Evolutionary conservation across 2,888 invertebrate genomes (phyloP).

Genomic region (Eupeodes luniger): DNA sequence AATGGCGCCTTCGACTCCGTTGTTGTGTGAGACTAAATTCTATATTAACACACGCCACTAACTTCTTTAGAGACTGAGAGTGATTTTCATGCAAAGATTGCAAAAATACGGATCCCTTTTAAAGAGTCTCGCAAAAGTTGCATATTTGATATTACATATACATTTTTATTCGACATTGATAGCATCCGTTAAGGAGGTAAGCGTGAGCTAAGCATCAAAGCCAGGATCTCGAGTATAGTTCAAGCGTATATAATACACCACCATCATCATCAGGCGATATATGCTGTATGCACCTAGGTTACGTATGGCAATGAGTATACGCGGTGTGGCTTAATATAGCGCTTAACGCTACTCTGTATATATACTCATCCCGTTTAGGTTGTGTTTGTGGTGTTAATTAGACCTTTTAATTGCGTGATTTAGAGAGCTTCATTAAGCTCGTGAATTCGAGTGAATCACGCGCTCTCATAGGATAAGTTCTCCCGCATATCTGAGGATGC

Average conservation of each 20-base stretch:
- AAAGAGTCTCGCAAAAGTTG: not conserved
- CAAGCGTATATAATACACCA: slow-evolving; percentile 36
- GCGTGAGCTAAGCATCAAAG: slow-evolving; percentile 66
- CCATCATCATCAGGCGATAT: slow-evolving; percentile 15
- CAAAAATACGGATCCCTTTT: not conserved
- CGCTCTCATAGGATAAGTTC: slow-evolving; percentile 77
- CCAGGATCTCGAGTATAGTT: slow-evolving; percentile 78
- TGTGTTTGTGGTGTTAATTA: slow-evolving; percentile 80
- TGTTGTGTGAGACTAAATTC: not conserved
- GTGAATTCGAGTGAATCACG: slow-evolving; percentile 85
- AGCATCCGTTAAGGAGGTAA: slow-evolving; percentile 63
- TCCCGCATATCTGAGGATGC: slow-evolving; percentile 61
- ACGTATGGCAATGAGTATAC: too few species aligned
- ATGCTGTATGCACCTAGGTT: not conserved
- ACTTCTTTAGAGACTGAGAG: slow-evolving; percentile 38
- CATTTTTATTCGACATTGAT: slow-evolving; percentile 35
- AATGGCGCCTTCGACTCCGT: slow-evolving; percentile 71
- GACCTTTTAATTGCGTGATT: slow-evolving; percentile 84
- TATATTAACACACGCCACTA: slow-evolving; percentile 33
- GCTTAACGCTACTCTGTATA: too few species aligned
- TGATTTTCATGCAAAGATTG: slow-evolving; percentile 71
- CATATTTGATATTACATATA: slow-evolving; percentile 4
- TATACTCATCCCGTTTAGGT: slow-evolving; percentile 39
- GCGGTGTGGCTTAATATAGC: slow-evolving; percentile 9
- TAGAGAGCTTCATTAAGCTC: slow-evolving; percentile 85